Base-by-base conservation (phyloP, 2,797 vertebrate genomes). In the Phaenicophaeus curvirostris region DNA sequence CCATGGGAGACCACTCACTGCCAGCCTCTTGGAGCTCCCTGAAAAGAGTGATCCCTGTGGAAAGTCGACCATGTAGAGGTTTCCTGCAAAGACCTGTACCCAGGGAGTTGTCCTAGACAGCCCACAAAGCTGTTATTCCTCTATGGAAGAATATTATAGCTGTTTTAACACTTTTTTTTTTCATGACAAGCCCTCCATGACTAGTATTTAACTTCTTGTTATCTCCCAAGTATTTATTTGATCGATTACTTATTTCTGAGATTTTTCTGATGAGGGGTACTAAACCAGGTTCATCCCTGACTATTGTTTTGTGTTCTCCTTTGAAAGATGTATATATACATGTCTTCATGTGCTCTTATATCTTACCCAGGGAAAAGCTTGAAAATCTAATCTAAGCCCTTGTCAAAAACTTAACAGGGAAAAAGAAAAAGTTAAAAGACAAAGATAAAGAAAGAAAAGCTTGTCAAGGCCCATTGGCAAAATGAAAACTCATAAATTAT, bases 401-500 rank as follows among this genome's bases (percentile, higher is more conserved):
- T 78, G 24, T 74, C 27, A 87, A 39, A 55, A 42, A 33, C 18
- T 50, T 58, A n/a, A 54, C 85, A 69, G 35, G 16, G 5, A 80
- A 67, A 89, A 73, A 48, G 7, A 46, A 2, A 6, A 59, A 18
- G 15, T 50, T 58, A n/a, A 54, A 85, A 66, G 35, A 42, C 42
- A 42, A 46, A 30, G 12, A 80, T 44, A 90, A 73, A 65, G 11
- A 73, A 76, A 68, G 75, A 20, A n/a, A 27, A 68, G 3, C 25
- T 59, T 90, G n/a, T 79, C 78, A 93, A 68, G 54, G 14, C 8
- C 25, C 50, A 17, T 55, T 91, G 89, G 72, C 35, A 41, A 86
- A 54, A 59, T 31, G 54, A 86, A 59, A 71, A 59, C 31, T 89
- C 88, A 91, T 78, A 39, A 89, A 79, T 83, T 83, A 72, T 95